A percentile compares a stretch with the other conserved stretches of the same genome.
Evolutionary conservation across 1,140 invertebrate species (phyloP).

Genomic region (Drosophila subobscura): DNA sequence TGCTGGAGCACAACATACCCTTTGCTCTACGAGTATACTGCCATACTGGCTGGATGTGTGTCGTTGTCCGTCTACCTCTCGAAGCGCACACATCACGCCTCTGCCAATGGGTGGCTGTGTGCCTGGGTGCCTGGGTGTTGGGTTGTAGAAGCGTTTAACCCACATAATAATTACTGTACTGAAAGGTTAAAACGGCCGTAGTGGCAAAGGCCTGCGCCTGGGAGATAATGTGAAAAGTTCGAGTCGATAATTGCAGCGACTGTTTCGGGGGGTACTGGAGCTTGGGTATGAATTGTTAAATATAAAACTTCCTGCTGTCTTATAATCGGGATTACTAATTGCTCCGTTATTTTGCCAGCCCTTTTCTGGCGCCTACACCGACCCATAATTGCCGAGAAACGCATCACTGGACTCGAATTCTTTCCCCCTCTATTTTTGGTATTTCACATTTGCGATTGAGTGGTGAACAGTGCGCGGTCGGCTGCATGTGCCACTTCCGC

Average conservation of each 20-base stretch:
- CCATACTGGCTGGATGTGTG: conserved; percentile 17
- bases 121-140: not conserved
- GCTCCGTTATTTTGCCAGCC: conserved; percentile 28
- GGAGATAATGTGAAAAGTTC: conserved; percentile 66
- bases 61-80: conserved; percentile 39
- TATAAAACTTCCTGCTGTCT: conserved; percentile 51
- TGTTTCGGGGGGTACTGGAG: conserved; percentile 13
- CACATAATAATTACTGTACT: conserved; percentile 74
- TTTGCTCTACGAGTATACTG: conserved; percentile 1
- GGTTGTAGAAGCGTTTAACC: conserved; percentile 60
- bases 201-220: conserved; percentile 15
- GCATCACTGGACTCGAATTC: conserved; percentile 62
- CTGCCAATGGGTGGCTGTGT: conserved; percentile 1
- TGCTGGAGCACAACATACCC: too few relatives aligned
- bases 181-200: conserved; percentile 49
- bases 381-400: conserved; percentile 62
- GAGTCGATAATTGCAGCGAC: conserved; percentile 62
- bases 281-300: conserved; percentile 66
- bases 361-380: not conserved
- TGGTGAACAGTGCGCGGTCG: conserved; percentile 65
- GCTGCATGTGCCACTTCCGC: conserved; percentile 81
- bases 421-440: conserved; percentile 18
- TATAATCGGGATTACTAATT: conserved; percentile 72
- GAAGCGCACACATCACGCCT: conserved; percentile 59
- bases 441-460: conserved; percentile 59